phyloP scores from a whole-genome alignment of 1,140 invertebrate genomes.

The Dendrolimus punctatus region DNA sequence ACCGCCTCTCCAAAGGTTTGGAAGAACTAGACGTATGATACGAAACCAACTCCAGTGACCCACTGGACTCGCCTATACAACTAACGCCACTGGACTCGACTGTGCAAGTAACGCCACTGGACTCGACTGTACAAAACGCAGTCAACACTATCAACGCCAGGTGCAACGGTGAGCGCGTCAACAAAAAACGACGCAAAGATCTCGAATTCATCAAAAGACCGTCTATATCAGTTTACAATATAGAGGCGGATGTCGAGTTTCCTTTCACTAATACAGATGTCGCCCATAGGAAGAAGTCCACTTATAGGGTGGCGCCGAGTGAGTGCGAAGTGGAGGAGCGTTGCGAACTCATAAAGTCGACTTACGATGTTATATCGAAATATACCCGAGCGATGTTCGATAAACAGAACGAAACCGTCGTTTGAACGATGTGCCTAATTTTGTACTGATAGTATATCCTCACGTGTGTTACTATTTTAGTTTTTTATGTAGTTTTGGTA shows the following conservation, averaged over 20 bases:
- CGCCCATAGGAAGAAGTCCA: slow-evolving; percentile 17
- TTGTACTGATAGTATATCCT: slow-evolving; percentile 5
- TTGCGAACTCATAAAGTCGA: slow-evolving; percentile 60
- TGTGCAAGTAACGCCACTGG: slow-evolving; percentile 15
- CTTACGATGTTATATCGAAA: slow-evolving; percentile 61
- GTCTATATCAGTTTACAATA: slow-evolving; percentile 46
- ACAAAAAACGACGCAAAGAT: slow-evolving; percentile 42
- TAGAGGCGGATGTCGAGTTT: slow-evolving; percentile 33
- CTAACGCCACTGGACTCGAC: too few species aligned
- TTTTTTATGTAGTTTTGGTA: not conserved
- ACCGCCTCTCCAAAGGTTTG: slow-evolving; percentile 84
- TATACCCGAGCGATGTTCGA: slow-evolving; percentile 64
- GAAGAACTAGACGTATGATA: slow-evolving; percentile 78
- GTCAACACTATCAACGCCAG: slow-evolving; percentile 42
- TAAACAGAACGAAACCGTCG: slow-evolving; percentile 58
- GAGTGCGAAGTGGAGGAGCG: slow-evolving; percentile 50
- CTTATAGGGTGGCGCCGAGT: slow-evolving; percentile 47
- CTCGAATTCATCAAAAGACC: slow-evolving; percentile 54
- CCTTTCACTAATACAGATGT: slow-evolving; percentile 13
- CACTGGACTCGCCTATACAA: slow-evolving; percentile 25
- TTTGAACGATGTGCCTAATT: slow-evolving; percentile 42
- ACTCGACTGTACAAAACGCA: slow-evolving; percentile 40
- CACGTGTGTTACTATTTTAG: not conserved
- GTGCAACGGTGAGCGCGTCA: slow-evolving; percentile 15
- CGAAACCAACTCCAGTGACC: slow-evolving; percentile 36